A percentile compares a stretch with the other conserved stretches of the same genome.
phyloP scores from a whole-genome alignment of 2,888 invertebrate genomes.

The Polietes domitor region DNA sequence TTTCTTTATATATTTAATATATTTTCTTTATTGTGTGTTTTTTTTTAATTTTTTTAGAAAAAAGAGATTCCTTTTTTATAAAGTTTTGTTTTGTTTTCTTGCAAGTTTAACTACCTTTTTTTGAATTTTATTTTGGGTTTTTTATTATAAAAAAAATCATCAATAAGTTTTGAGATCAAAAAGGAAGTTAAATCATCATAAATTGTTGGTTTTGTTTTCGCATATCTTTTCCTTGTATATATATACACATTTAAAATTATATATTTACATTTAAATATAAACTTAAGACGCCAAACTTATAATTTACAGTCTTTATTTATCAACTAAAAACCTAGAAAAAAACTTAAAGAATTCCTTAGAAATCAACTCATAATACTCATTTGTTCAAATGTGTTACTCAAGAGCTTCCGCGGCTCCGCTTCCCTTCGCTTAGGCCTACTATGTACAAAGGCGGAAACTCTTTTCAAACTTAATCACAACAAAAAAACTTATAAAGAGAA shows the following conservation, averaged over 20 bases:
- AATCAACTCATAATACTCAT: conserved; percentile 63
- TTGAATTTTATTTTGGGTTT: conserved; percentile 39
- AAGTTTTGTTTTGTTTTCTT: neutral
- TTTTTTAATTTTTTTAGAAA: conserved; percentile 38
- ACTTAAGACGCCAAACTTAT: conserved; percentile 61
- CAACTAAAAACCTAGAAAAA: conserved; percentile 41
- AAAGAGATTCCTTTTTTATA: conserved; percentile 59
- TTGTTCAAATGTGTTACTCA: conserved; percentile 47
- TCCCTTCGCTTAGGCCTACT: conserved; percentile 33
- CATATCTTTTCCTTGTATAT: conserved; percentile 64
- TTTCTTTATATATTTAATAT: conserved; percentile 60
- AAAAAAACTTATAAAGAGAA: conserved; percentile 31
- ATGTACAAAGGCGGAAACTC: conserved; percentile 54
- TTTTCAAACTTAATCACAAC: conserved; percentile 60
- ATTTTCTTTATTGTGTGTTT: conserved; percentile 50
- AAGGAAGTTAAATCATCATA: conserved; percentile 73
- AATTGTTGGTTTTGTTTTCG: conserved; percentile 53
- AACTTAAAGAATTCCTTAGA: conserved; percentile 38
- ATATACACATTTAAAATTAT: conserved; percentile 57
- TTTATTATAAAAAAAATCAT: conserved; percentile 34
- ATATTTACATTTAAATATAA: conserved; percentile 69
- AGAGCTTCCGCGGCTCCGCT: conserved; percentile 14
- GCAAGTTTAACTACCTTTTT: conserved; percentile 64
- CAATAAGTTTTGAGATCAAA: conserved; percentile 73
- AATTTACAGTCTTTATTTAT: conserved; percentile 63